Conservation (phyloP, 2,797 vertebrate species). For the Eleutherodactylus coqui region DNA sequence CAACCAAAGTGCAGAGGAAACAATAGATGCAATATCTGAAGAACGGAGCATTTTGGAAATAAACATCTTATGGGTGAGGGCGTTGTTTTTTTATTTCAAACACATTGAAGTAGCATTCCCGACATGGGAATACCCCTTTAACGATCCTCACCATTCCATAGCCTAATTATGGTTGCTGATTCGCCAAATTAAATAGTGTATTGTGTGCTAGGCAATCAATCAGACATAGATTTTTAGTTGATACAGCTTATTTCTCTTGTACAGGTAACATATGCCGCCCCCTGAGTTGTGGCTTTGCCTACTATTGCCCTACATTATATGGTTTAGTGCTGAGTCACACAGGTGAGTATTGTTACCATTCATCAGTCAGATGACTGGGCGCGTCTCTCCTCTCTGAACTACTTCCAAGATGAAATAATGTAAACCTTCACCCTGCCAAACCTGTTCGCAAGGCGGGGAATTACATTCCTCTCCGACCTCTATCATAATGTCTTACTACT, state of each 20-base stretch:
- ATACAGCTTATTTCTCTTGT: background rate
- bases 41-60: too few species aligned
- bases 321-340: constrained; percentile 38
- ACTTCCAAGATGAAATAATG: background rate
- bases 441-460: background rate
- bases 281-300: background rate
- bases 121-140: too few species aligned
- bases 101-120: too few species aligned
- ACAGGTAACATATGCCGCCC: background rate
- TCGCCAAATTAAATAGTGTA: too few species aligned
- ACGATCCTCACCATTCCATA: too few species aligned
- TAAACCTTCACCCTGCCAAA: constrained; percentile 12
- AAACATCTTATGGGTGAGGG: too few species aligned
- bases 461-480: background rate
- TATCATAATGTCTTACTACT: background rate
- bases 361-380: constrained; percentile 22
- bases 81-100: too few species aligned
- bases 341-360: background rate
- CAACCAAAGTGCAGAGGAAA: too few species aligned
- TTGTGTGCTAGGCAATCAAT: background rate
- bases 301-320: background rate
- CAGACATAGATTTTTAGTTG: background rate
- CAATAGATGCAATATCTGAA: too few species aligned
- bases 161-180: too few species aligned
- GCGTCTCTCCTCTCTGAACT: constrained; percentile 7